These are phyloP conservation scores for Aurelia sp. DNA, from an alignment of 30 jellyfish, hydroid and myxozoan genomes.

Conservation along the genomic window DNA sequence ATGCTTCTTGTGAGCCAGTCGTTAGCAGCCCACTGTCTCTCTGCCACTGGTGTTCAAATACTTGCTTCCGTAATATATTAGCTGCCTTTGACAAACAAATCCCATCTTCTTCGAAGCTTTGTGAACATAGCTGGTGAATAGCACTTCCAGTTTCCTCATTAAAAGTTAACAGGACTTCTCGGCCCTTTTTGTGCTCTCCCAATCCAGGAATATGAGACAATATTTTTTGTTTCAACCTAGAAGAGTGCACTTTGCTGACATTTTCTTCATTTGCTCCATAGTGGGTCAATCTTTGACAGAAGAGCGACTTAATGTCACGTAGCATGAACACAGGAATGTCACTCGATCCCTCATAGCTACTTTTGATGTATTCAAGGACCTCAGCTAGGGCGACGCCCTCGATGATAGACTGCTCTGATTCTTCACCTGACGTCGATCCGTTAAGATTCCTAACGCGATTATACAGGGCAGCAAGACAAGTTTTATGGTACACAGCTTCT, in stretches of 20 bases:
- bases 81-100: conserved; percentile 6
- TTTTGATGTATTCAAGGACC: background rate
- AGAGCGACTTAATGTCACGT: background rate
- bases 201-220: background rate
- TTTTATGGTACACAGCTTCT: conserved; percentile 25
- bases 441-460: background rate
- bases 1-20: background rate
- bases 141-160: conserved; percentile 12
- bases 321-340: background rate
- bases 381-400: conserved; percentile 24
- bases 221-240: conserved; percentile 7
- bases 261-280: background rate
- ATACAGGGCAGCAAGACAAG: conserved; percentile 10
- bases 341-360: background rate
- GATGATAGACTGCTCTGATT: conserved; percentile 3
- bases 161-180: background rate
- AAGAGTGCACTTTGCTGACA: conserved; percentile 1
- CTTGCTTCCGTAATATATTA: conserved; percentile 9
- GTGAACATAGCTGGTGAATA: background rate
- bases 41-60: background rate
- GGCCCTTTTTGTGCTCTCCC: background rate
- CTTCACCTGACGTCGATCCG: background rate
- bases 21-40: background rate
- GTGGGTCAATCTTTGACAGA: background rate
- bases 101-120: conserved; percentile 34